These are phyloP conservation scores for Pycnomerus fuliginosus DNA, from an alignment of 2,888 invertebrate genomes.

Conservation along the genomic window DNA sequence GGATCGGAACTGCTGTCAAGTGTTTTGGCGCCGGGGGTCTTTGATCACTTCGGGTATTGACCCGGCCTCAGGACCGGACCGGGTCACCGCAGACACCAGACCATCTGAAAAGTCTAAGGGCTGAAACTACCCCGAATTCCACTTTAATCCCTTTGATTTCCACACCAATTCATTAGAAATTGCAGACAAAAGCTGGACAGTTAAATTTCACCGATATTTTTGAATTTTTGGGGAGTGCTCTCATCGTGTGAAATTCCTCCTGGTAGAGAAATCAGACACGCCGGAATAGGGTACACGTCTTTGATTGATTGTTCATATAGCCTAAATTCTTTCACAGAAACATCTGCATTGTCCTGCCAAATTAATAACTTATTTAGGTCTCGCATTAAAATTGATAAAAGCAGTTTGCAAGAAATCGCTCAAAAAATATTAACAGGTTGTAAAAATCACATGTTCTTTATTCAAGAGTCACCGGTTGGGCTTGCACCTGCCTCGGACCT, in stretches of 20 bases:
- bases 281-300: conserved; percentile 11
- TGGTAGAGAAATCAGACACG: conserved; percentile 20
- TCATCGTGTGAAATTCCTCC: conserved; percentile 24
- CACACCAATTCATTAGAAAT: not conserved
- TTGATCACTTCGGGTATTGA: conserved; percentile 45
- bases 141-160: conserved; percentile 2
- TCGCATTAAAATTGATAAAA: no score
- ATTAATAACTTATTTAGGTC: no score
- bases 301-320: conserved; percentile 15
- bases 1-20: conserved; percentile 37
- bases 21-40: conserved; percentile 47
- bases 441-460: no score
- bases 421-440: no score
- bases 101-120: conserved; percentile 37
- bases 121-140: conserved; percentile 12
- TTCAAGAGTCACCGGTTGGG: no score
- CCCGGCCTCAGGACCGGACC: conserved; percentile 31
- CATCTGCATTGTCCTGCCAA: no score
- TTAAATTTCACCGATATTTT: not conserved
- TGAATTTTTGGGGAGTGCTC: conserved; percentile 4
- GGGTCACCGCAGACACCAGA: conserved; percentile 36
- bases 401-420: no score
- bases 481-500: conserved; percentile 13
- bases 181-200: not conserved
- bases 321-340: not conserved